These are phyloP conservation scores for Eilema sororculum DNA, from an alignment of 2,888 invertebrate genomes.

Conservation along the genomic window DNA sequence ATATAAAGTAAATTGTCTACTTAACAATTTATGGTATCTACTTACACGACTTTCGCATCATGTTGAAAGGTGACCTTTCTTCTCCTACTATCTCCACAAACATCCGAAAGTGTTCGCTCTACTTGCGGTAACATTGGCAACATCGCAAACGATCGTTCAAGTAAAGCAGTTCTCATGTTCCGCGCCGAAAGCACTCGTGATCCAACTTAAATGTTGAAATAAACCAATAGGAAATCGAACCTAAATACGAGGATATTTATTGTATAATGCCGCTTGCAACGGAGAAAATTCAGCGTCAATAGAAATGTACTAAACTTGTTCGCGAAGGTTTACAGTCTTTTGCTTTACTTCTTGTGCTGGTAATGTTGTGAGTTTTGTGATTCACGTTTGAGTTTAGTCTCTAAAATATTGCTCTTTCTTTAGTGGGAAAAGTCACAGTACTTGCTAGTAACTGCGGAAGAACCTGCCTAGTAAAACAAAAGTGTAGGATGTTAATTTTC, in stretches of 20 bases:
- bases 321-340: slow-evolving; percentile 29
- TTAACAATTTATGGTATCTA: slow-evolving; percentile 27
- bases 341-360: slow-evolving; percentile 28
- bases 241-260: slow-evolving; percentile 58
- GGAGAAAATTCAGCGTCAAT: slow-evolving; percentile 47
- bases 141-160: slow-evolving; percentile 72
- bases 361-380: slow-evolving; percentile 31
- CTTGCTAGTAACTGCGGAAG: no score
- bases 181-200: slow-evolving; percentile 75
- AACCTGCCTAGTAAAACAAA: background rate
- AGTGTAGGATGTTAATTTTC: no score
- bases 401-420: slow-evolving; percentile 5
- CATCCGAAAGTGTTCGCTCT: slow-evolving; percentile 55
- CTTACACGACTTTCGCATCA: slow-evolving; percentile 38
- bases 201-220: slow-evolving; percentile 70
- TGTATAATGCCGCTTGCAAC: slow-evolving; percentile 47
- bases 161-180: slow-evolving; percentile 84
- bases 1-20: slow-evolving; percentile 22
- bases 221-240: slow-evolving; percentile 66
- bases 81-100: slow-evolving; percentile 53
- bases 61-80: slow-evolving; percentile 29
- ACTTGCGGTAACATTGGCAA: slow-evolving; percentile 64
- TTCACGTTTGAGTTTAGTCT: slow-evolving; percentile 11
- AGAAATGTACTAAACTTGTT: slow-evolving; percentile 39
- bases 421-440: slow-evolving; percentile 6